Conservation (phyloP, 2,888 invertebrate species). For the Drosophila meridiana region DNA sequence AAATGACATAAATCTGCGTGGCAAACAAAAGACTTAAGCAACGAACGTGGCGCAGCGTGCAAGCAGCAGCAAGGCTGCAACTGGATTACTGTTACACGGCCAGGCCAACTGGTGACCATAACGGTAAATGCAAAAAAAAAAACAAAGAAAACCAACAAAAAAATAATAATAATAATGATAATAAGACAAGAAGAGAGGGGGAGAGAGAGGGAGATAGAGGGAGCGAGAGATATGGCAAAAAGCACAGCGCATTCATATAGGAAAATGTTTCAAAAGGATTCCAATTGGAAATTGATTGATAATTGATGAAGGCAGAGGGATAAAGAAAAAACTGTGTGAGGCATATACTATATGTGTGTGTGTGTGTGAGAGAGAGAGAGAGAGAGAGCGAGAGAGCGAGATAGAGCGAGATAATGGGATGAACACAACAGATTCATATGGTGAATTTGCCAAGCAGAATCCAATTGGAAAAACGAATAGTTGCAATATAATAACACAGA, state of each 20-base stretch:
- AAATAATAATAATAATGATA: not conserved
- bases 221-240: not conserved
- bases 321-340: no score
- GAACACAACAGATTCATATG: no score
- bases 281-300: not conserved
- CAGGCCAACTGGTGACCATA: conserved; percentile 25
- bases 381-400: no score
- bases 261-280: not conserved
- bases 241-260: not conserved
- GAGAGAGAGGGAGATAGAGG: no score
- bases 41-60: conserved; percentile 66
- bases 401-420: no score
- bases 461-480: no score
- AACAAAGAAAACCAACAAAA: not conserved
- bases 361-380: no score
- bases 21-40: conserved; percentile 78
- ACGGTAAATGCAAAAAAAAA: conserved; percentile 21
- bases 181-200: not conserved
- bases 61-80: conserved; percentile 55
- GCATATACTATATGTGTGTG: no score
- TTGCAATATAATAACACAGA: no score
- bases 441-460: no score
- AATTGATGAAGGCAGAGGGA: no score
- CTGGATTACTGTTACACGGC: conserved; percentile 76
- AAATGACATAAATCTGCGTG: conserved; percentile 74